These are phyloP conservation scores for Heliconius charithonia DNA, from an alignment of 2,888 invertebrate genomes.

Conservation along the genomic window DNA sequence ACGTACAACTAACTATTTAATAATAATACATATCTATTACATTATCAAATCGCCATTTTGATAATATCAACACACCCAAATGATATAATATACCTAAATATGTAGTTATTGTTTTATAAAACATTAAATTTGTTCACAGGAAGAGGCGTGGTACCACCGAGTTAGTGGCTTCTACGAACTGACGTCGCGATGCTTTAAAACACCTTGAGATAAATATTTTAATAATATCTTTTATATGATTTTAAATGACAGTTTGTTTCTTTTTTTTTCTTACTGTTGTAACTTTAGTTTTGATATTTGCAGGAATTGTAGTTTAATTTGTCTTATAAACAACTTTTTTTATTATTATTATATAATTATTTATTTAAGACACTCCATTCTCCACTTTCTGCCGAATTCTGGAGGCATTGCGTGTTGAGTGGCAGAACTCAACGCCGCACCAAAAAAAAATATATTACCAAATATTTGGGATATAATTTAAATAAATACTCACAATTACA, in stretches of 20 bases:
- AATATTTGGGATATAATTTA: too few species aligned
- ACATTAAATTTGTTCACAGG: slow-evolving; percentile 59
- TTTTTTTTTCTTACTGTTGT: too few species aligned
- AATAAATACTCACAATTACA: too few species aligned
- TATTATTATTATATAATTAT: too few species aligned
- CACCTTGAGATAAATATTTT: slow-evolving; percentile 31
- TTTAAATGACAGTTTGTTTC: neutral
- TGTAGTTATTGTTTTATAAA: slow-evolving; percentile 20
- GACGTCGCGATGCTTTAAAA: slow-evolving; percentile 24
- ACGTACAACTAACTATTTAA: neutral
- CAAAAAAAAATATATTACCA: too few species aligned
- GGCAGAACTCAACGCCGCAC: too few species aligned
- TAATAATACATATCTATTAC: neutral
- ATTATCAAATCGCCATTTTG: neutral
- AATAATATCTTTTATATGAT: slow-evolving; percentile 35
- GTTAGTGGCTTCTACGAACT: slow-evolving; percentile 65
- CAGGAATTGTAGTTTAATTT: too few species aligned
- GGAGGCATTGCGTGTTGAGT: too few species aligned
- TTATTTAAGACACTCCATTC: too few species aligned
- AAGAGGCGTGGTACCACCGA: slow-evolving; percentile 71
- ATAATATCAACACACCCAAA: neutral
- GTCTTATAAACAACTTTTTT: too few species aligned
- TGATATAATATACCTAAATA: neutral
- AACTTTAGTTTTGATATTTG: too few species aligned
- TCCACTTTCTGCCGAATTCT: too few species aligned